Evolutionary conservation across 2,113 vertebrate genomes (phyloP).

Genomic region (Typhlomys cinereus): DNA sequence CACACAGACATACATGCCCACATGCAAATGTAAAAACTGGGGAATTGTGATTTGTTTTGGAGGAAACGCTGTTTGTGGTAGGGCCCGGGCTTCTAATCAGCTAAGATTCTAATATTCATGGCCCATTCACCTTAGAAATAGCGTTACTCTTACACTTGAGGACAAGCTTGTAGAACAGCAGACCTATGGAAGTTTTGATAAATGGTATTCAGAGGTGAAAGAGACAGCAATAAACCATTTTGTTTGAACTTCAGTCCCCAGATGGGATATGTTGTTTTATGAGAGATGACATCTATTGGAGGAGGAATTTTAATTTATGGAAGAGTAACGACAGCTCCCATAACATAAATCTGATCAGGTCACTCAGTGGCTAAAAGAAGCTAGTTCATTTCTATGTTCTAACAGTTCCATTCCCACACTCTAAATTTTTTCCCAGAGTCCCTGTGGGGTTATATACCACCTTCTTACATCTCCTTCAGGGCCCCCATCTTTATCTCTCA

Average conservation of each 20-base stretch:
- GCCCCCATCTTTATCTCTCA: neutral
- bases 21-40: too few relatives aligned
- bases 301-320: neutral
- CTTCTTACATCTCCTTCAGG: neutral
- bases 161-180: slow-evolving; percentile 22
- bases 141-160: slow-evolving; percentile 20
- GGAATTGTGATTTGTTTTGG: neutral
- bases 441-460: slow-evolving; percentile 54
- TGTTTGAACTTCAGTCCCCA: slow-evolving; percentile 42
- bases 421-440: slow-evolving; percentile 60
- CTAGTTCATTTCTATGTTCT: slow-evolving; percentile 49
- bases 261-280: neutral
- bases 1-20: too few relatives aligned
- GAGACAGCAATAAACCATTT: slow-evolving; percentile 58
- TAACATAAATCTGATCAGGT: neutral
- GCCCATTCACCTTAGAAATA: slow-evolving; percentile 44
- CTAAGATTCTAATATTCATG: slow-evolving; percentile 56
- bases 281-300: neutral
- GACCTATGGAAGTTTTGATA: slow-evolving; percentile 40
- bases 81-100: slow-evolving; percentile 22
- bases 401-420: slow-evolving; percentile 47
- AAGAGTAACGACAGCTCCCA: neutral
- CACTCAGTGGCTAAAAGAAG: neutral
- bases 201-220: neutral
- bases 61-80: neutral